Evolutionary conservation across 1,140 invertebrate species (phyloP).

Genomic region (Pseudomyrmex pallidus): DNA sequence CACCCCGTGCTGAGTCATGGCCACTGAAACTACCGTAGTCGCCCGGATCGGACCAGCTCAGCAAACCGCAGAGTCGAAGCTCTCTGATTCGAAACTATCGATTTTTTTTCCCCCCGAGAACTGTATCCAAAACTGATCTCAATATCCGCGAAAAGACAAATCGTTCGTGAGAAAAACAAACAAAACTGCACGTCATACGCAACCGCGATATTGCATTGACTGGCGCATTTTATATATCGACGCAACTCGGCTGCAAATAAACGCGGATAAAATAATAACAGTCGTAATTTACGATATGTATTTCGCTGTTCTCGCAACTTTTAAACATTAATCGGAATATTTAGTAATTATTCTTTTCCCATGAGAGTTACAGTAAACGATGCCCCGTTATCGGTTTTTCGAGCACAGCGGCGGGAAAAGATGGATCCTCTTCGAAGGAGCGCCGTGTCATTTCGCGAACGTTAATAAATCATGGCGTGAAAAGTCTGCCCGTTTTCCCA

Average conservation of each 20-base stretch:
- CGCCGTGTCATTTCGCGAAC: constrained; percentile 52
- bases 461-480: constrained; percentile 55
- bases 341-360: constrained; percentile 44
- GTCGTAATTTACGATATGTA: constrained; percentile 16
- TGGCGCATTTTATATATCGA: too few relatives aligned
- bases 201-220: too few relatives aligned
- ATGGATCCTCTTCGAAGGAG: constrained; percentile 45
- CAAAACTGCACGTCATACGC: too few relatives aligned
- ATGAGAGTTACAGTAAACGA: constrained; percentile 40
- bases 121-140: constrained; percentile 4
- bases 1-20: constrained; percentile 66
- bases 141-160: too few relatives aligned
- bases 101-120: constrained; percentile 35
- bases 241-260: neutral
- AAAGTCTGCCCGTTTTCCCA: constrained; percentile 57
- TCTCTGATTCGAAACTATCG: constrained; percentile 39
- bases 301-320: constrained; percentile 12
- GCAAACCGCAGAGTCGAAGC: constrained; percentile 52
- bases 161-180: too few relatives aligned
- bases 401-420: constrained; percentile 17
- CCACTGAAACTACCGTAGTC: constrained; percentile 49
- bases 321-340: neutral
- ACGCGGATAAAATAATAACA: neutral
- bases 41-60: constrained; percentile 62
- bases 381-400: constrained; percentile 54